phyloP scores from a whole-genome alignment of 2,113 vertebrate genomes.

The Antennarius striatus region DNA sequence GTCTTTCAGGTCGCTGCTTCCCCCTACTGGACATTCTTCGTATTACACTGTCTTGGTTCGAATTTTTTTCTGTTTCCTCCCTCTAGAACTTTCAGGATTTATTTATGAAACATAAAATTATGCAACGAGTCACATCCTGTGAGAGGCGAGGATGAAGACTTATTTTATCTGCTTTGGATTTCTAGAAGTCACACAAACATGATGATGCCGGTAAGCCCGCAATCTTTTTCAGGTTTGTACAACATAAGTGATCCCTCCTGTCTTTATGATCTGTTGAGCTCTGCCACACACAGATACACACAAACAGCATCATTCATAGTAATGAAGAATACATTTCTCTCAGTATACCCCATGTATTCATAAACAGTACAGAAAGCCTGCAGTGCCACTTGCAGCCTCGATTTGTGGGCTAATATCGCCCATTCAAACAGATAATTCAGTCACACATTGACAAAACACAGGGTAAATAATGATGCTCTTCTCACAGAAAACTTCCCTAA shows the following conservation, averaged over 20 bases:
- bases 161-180: conserved; percentile 7
- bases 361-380: conserved; percentile 3
- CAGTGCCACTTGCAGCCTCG: background rate
- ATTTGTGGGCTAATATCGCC: conserved; percentile 1
- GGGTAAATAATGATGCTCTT: conserved; percentile 3
- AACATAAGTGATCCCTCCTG: too few species aligned
- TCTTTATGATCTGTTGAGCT: too few species aligned
- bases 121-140: too few species aligned
- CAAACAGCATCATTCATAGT: background rate
- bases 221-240: background rate
- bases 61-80: background rate
- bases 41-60: background rate
- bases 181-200: background rate
- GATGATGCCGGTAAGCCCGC: background rate
- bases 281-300: background rate
- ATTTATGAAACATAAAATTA: conserved; percentile 7
- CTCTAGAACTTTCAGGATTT: conserved; percentile 2
- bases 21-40: background rate
- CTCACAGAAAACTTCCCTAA: background rate
- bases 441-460: conserved; percentile 1
- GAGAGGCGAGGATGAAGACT: conserved; percentile 1
- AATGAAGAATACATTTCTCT: conserved; percentile 10
- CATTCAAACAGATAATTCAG: conserved; percentile 2
- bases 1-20: background rate
- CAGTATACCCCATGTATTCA: background rate